Conservation (phyloP, 2,888 invertebrate species). For the Perizoma flavofasciatum region DNA sequence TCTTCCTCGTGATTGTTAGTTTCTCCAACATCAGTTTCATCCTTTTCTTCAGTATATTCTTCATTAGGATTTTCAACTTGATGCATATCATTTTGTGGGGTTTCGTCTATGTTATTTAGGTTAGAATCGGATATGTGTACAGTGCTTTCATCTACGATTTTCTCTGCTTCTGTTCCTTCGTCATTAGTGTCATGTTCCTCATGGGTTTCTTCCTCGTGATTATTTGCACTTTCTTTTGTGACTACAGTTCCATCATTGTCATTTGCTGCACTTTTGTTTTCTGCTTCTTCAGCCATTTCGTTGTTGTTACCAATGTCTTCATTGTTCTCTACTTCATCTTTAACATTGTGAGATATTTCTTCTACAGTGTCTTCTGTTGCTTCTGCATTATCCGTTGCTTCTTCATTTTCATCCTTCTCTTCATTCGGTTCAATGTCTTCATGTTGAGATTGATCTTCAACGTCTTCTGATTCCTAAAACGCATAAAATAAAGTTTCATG, state of each 20-base stretch:
- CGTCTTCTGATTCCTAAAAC: conserved; percentile 67
- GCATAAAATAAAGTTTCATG: conserved; percentile 70
- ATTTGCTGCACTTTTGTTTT: conserved; percentile 16
- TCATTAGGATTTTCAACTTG: conserved; percentile 15
- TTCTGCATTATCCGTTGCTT: conserved; percentile 19
- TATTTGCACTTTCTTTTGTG: conserved; percentile 37
- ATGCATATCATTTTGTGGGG: conserved; percentile 20
- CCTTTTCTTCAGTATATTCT: conserved; percentile 14
- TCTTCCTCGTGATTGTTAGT: conserved; percentile 27
- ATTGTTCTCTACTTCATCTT: conserved; percentile 31
- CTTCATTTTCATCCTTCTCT: conserved; percentile 21
- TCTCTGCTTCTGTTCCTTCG: conserved; percentile 27
- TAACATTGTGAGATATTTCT: conserved; percentile 14
- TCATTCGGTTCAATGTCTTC: conserved; percentile 31
- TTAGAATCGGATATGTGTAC: conserved; percentile 18
- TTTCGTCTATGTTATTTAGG: conserved; percentile 23
- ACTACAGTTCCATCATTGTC: conserved; percentile 31
- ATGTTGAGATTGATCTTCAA: conserved; percentile 29
- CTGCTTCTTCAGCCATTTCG: conserved; percentile 37
- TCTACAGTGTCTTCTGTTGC: conserved; percentile 22
- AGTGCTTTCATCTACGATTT: conserved; percentile 16
- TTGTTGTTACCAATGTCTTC: conserved; percentile 30
- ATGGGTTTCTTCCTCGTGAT: conserved; percentile 10
- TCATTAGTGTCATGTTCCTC: conserved; percentile 32
- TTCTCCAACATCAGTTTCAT: conserved; percentile 26